These are phyloP conservation scores for Phenganax stokvisi DNA, from an alignment of 92 coral and sea anemone species.

Conservation along the genomic window DNA sequence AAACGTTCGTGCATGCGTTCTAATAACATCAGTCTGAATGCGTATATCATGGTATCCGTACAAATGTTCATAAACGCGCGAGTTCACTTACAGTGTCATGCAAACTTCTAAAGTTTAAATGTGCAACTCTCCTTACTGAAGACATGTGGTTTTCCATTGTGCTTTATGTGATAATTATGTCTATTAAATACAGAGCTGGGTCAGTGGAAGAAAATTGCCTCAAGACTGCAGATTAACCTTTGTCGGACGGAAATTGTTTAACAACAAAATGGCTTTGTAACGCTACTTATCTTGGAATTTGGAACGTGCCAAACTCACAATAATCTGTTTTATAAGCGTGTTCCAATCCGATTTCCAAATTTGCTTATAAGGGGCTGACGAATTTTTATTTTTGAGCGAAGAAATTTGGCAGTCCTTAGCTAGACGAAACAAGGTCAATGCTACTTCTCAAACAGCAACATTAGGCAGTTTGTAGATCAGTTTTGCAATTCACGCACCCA, in stretches of 20 bases:
- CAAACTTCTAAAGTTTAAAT: slow-evolving; percentile 38
- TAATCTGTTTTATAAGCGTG: not conserved
- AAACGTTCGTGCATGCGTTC: slow-evolving; percentile 25
- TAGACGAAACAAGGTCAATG: not conserved
- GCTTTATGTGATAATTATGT: not conserved
- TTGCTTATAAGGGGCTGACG: not conserved
- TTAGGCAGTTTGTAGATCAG: not conserved
- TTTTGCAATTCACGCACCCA: slow-evolving; percentile 10
- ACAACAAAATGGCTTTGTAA: not conserved
- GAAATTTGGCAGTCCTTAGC: not conserved
- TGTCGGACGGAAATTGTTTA: not conserved
- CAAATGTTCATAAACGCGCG: slow-evolving; percentile 23
- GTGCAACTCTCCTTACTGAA: slow-evolving; percentile 32
- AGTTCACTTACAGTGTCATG: slow-evolving; percentile 27
- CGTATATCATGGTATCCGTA: slow-evolving; percentile 16
- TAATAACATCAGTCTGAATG: slow-evolving; percentile 34
- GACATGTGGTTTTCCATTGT: slow-evolving; percentile 16
- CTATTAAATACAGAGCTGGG: slow-evolving; percentile 11
- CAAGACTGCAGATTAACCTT: not conserved
- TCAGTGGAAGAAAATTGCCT: slow-evolving; percentile 1
- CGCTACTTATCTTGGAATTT: no score
- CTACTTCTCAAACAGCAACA: not conserved
- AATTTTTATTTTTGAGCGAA: not conserved
- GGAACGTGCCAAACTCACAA: not conserved
- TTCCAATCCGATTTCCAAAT: slow-evolving; percentile 11